These are phyloP conservation scores for Helicorthomorpha holstii DNA, from an alignment of 1,140 invertebrate species.

Conservation along the genomic window DNA sequence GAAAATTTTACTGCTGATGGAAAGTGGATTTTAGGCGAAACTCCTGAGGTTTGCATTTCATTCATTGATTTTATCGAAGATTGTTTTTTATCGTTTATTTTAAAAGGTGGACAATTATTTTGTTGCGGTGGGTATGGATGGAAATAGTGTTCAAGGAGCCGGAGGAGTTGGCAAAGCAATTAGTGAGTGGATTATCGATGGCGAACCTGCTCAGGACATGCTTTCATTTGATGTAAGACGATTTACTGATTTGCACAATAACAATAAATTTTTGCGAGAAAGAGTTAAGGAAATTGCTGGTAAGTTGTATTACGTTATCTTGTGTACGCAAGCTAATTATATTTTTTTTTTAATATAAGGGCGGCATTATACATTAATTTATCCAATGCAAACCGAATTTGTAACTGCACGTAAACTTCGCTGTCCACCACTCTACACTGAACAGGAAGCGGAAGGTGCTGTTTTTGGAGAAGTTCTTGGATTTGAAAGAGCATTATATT, in stretches of 20 bases:
- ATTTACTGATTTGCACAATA: constrained; percentile 36
- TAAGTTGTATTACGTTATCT: background rate
- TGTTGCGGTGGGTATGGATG: constrained; percentile 36
- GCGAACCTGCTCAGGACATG: constrained; percentile 22
- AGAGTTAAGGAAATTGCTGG: constrained; percentile 34
- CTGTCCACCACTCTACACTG: constrained; percentile 35
- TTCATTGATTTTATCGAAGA: background rate
- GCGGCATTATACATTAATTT: constrained; percentile 15
- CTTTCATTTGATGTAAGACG: constrained; percentile 33
- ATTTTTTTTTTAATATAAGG: background rate
- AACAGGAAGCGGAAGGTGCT: constrained; percentile 31
- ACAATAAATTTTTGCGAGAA: constrained; percentile 34
- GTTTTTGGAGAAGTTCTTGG: constrained; percentile 40
- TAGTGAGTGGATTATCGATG: constrained; percentile 32
- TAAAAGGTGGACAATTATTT: constrained; percentile 35
- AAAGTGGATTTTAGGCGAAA: constrained; percentile 32
- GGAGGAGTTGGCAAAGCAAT: constrained; percentile 34
- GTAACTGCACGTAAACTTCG: constrained; percentile 30
- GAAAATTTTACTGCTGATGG: constrained; percentile 40
- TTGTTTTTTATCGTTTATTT: background rate
- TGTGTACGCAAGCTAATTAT: background rate
- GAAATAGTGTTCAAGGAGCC: constrained; percentile 30
- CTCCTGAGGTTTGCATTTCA: constrained; percentile 26
- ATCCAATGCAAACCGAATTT: constrained; percentile 21
- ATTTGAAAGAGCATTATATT: constrained; percentile 38